Conservation (phyloP, 64 coral and sea anemone species). For the Montipora capricornis region DNA sequence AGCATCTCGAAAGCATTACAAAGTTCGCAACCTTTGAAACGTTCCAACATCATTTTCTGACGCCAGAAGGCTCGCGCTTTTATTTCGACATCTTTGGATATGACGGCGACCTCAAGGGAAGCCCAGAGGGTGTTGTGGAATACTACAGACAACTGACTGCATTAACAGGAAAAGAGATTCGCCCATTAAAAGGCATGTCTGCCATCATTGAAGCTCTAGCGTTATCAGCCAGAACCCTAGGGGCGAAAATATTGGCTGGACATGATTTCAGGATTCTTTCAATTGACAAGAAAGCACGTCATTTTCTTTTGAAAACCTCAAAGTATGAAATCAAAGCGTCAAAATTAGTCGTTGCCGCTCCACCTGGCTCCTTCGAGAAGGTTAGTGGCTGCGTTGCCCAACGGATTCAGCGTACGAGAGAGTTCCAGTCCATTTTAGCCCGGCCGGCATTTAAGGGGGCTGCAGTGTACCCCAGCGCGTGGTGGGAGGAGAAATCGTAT, state of each 20-base stretch:
- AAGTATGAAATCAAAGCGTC: neutral
- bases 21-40: conserved; percentile 47
- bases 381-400: conserved; percentile 31
- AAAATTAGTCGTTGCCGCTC: conserved; percentile 42
- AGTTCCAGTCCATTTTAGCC: conserved; percentile 28
- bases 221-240: neutral
- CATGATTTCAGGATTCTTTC: conserved; percentile 9
- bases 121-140: conserved; percentile 19
- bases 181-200: conserved; percentile 47
- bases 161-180: conserved; percentile 12
- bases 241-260: conserved; percentile 6
- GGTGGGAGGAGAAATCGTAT: conserved; percentile 38
- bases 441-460: conserved; percentile 42
- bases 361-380: conserved; percentile 32
- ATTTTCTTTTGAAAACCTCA: neutral
- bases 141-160: conserved; percentile 16
- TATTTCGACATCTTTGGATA: conserved; percentile 36
- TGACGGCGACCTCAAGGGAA: conserved; percentile 31
- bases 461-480: conserved; percentile 33
- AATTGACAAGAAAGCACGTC: neutral
- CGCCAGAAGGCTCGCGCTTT: conserved; percentile 22
- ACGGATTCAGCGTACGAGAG: conserved; percentile 20
- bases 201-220: neutral
- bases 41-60: conserved; percentile 29
- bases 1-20: neutral